Conservation (phyloP, 2,797 vertebrate species). For the Clarias fuscus region DNA sequence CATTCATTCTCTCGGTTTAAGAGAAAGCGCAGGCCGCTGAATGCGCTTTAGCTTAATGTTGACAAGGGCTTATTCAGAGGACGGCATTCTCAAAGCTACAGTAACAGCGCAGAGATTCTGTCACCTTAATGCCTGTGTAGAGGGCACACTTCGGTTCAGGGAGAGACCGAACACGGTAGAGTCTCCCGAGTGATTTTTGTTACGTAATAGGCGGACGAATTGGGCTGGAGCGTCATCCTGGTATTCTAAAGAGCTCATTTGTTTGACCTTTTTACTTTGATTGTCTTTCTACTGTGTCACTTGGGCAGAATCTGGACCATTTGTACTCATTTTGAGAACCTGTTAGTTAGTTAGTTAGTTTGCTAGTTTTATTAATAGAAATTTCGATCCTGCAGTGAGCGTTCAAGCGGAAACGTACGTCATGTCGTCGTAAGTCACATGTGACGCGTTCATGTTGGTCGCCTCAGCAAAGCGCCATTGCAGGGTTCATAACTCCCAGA, state of each 20-base stretch:
- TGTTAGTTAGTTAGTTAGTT: not conserved
- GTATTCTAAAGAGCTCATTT: not conserved
- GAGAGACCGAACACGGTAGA: no score
- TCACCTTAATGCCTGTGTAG: not conserved
- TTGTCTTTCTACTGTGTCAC: not conserved
- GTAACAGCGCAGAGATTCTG: not conserved
- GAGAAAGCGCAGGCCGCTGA: constrained; percentile 40
- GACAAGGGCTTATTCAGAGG: constrained; percentile 50
- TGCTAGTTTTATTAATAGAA: no score
- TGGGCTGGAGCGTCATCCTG: not conserved
- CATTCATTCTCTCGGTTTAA: constrained; percentile 48
- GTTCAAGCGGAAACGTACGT: not conserved
- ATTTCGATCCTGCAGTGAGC: no score
- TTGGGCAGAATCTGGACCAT: not conserved
- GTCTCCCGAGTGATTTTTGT: not conserved
- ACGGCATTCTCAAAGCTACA: constrained; percentile 20
- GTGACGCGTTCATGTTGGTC: no score
- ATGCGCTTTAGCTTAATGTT: constrained; percentile 47
- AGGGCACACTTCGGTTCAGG: not conserved
- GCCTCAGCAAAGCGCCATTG: no score
- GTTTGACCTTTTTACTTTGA: no score
- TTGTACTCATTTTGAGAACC: not conserved
- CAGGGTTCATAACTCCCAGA: no score
- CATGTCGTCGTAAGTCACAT: no score
- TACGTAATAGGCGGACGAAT: no score